Evolutionary conservation across 2,888 invertebrate genomes (phyloP).

Genomic region (Drosophila putrida): DNA sequence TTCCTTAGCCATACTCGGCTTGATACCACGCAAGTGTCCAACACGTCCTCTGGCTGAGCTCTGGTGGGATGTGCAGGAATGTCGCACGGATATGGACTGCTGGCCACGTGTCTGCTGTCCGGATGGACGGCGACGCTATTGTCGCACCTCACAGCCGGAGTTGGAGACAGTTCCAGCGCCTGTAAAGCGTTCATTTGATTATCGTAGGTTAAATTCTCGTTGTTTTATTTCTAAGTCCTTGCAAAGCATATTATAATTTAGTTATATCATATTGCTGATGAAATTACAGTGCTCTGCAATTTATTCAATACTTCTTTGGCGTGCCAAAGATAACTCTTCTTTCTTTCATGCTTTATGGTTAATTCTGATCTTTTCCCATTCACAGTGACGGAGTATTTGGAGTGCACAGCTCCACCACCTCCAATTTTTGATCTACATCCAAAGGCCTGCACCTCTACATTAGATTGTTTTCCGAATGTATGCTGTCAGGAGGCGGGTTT

Average conservation of each 20-base stretch:
- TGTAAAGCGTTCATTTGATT: conserved; percentile 88
- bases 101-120: conserved; percentile 92
- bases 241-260: background rate
- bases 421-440: conserved; percentile 90
- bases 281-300: background rate
- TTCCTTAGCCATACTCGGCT: conserved; percentile 88
- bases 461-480: conserved; percentile 92
- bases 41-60: conserved; percentile 89
- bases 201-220: conserved; percentile 86
- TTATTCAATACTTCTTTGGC: background rate
- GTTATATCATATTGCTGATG: too few species aligned
- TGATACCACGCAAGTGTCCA: conserved; percentile 90
- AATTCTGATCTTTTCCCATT: background rate
- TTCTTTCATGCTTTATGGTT: background rate
- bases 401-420: conserved; percentile 90
- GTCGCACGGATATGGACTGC: conserved; percentile 90
- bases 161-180: conserved; percentile 88
- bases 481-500: conserved; percentile 92
- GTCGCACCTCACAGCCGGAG: conserved; percentile 89
- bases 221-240: background rate
- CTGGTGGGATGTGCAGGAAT: conserved; percentile 89
- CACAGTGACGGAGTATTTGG: conserved; percentile 89
- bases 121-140: conserved; percentile 89
- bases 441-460: conserved; percentile 89
- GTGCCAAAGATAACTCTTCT: too few species aligned